phyloP scores from a whole-genome alignment of 2,113 vertebrate species.

The Neogobius melanostomus region DNA sequence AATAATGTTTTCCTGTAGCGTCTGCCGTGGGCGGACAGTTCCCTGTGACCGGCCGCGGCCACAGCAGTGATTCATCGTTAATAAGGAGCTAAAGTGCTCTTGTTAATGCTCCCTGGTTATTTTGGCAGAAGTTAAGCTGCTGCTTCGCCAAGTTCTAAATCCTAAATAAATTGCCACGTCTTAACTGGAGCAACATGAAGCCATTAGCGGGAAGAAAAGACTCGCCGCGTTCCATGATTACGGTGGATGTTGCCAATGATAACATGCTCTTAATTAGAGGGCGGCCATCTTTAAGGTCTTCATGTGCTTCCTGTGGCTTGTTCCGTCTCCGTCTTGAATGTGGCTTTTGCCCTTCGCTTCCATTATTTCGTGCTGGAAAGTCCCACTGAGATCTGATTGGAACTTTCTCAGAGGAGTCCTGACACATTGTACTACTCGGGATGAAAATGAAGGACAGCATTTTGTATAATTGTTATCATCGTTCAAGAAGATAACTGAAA shows the following conservation, averaged over 20 bases:
- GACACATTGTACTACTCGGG: no score
- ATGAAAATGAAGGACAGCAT: no score
- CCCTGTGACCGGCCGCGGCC: neutral
- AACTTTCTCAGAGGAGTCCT: no score
- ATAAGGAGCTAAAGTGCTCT: neutral
- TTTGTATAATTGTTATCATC: no score
- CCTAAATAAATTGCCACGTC: neutral
- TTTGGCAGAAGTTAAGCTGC: neutral
- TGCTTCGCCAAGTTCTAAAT: neutral
- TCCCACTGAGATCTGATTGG: no score
- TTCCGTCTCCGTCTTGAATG: no score
- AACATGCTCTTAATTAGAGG: conserved; percentile 14
- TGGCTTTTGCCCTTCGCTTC: no score
- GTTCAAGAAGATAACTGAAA: no score
- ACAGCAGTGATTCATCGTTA: neutral
- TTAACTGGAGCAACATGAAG: conserved; percentile 1
- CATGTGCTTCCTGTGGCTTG: neutral
- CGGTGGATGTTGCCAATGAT: neutral
- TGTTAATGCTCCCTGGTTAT: conserved; percentile 1
- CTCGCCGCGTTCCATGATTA: conserved; percentile 13
- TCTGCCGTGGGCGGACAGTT: neutral
- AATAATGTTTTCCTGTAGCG: neutral
- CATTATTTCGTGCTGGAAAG: no score
- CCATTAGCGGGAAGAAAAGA: neutral
- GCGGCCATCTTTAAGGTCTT: conserved; percentile 10